Conservation (phyloP, 2,888 invertebrate genomes). For the Dryobotodes eremita region DNA sequence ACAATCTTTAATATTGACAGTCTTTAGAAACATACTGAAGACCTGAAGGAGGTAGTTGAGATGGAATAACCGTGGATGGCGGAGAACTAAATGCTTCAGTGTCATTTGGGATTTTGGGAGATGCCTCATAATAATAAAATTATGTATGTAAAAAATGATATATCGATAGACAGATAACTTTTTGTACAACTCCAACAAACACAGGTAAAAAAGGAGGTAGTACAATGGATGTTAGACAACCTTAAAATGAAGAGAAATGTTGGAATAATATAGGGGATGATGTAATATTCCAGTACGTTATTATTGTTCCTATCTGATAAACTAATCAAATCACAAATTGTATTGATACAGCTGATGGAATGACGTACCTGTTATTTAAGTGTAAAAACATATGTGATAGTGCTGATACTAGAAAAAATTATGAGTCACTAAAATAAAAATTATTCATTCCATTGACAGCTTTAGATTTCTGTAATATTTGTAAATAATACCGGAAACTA, state of each 20-base stretch:
- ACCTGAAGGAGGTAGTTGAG: no score
- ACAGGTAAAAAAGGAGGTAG: no score
- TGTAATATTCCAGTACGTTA: not conserved
- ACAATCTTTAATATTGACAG: not conserved
- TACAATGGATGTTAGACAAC: no score
- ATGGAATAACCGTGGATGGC: not conserved
- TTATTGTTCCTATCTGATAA: slow-evolving; percentile 14
- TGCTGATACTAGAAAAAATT: not conserved
- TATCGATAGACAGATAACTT: not conserved
- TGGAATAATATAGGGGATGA: not conserved
- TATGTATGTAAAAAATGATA: not conserved
- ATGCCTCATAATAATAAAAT: not conserved
- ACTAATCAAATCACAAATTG: slow-evolving; percentile 23
- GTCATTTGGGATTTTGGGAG: not conserved
- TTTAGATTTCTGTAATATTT: not conserved
- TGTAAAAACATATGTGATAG: not conserved
- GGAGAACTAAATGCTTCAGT: not conserved
- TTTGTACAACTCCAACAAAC: not conserved
- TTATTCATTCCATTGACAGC: slow-evolving; percentile 17
- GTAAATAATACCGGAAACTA: slow-evolving; percentile 18
- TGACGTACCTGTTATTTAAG: not conserved
- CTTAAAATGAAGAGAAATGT: not conserved
- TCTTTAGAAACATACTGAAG: not conserved
- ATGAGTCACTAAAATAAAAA: slow-evolving; percentile 29
- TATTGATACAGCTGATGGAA: slow-evolving; percentile 6